Base-by-base conservation (phyloP, 1,140 invertebrate genomes). In the Condylostylus longicornis region DNA sequence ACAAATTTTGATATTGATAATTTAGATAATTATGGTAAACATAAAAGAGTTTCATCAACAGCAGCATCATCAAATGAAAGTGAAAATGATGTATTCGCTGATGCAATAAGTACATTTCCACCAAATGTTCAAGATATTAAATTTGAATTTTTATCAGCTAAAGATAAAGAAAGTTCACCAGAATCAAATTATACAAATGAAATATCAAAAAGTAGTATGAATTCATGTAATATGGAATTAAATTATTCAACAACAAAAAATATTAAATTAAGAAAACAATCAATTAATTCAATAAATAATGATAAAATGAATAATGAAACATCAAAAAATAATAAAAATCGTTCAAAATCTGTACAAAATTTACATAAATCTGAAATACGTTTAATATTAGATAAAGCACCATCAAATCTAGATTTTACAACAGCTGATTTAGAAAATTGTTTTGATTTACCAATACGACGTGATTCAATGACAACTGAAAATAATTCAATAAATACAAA, bases 1-100 rank as follows among this genome's bases (percentile, higher is more conserved):
- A 60, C 57, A 10, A 60, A 53, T 0, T 20, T 59, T 35, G 53
- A 60, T 38, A 47, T 53, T 4, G 57, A 60, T 42, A 48, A 52
- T 18, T 53, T 58, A 14, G 53, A 53, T 25, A 52, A 18, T 9
- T 12, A 18, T 8, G 8, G 7, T 15, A 25, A 25, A 10, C n/a
- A 15, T 30, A 12, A 13, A 30, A 30, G 29, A 15, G 6, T 13
- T 30, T 5, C n/a, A 30, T 12, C 13, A 7, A 30, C 5, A 30
- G 29, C 13, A 30, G n/a, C n/a, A n/a, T n/a, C n/a, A n/a, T n/a
- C n/a, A n/a, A n/a, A n/a, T n/a, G 44, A 42, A n/a, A 58, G 55
- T 21, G 55, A 54, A 22, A 52, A 53, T 18, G 55, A 58, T 7
- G 50, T 54, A 22, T 59, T 45, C 27, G 43, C 53, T 7, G 56